Conservation (phyloP, 2,113 vertebrate genomes). For the Chroicocephalus ridibundus region DNA sequence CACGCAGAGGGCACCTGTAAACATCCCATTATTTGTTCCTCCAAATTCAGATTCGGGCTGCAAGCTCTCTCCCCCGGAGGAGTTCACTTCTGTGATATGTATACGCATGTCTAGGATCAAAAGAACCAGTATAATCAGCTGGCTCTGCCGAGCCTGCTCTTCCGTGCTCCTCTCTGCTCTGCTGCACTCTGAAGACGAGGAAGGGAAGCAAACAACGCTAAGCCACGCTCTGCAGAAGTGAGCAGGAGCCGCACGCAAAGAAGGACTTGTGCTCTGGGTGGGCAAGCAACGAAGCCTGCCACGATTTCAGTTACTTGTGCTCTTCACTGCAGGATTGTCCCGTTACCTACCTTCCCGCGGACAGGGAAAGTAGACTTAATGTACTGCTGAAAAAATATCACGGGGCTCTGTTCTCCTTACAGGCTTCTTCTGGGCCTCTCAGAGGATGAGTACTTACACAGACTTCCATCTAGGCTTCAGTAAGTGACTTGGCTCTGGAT, state of each 20-base stretch:
- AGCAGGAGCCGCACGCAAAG: not conserved
- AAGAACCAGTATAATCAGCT: not conserved
- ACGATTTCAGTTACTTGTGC: not conserved
- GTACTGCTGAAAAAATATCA: not conserved
- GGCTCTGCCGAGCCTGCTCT: not conserved
- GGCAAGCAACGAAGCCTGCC: not conserved
- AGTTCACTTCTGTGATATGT: not conserved
- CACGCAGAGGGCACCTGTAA: not conserved
- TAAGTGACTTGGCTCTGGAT: not conserved
- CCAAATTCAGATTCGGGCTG: not conserved
- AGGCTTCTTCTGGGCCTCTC: not conserved
- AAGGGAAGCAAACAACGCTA: not conserved
- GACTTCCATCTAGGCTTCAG: not conserved
- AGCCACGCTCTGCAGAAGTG: not conserved
- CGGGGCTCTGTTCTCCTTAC: not conserved
- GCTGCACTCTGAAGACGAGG: not conserved
- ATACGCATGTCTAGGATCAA: not conserved
- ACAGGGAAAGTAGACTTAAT: not conserved
- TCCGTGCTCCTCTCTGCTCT: not conserved
- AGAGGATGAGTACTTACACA: not conserved
- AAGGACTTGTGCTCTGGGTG: not conserved
- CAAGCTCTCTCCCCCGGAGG: not conserved
- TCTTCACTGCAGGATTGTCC: not conserved
- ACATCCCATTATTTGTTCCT: not conserved
- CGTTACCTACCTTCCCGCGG: not conserved